Percentiles rank a stretch among this genome's conserved stretches.
These are phyloP conservation scores for Atrina japonica DNA, from an alignment of 2,888 invertebrate species.

Conservation along the genomic window DNA sequence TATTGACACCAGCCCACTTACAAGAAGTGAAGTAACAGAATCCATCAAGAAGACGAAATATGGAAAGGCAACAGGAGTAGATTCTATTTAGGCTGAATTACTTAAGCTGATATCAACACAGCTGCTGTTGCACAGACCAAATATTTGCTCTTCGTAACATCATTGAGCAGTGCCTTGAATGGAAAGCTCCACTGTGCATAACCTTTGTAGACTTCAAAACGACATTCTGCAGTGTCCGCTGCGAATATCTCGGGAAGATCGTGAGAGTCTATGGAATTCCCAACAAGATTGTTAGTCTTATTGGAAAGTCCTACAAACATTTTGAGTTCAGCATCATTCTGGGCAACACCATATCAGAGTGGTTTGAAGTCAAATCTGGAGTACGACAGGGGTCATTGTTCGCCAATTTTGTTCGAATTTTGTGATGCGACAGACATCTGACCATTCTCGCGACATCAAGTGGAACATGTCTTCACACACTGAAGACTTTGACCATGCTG, in stretches of 20 bases:
- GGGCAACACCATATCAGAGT: no score
- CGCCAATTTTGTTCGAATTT: no score
- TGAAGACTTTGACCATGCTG: no score
- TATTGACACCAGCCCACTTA: not conserved
- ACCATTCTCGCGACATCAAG: no score
- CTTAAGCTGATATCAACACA: slow-evolving; percentile 28
- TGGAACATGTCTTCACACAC: no score
- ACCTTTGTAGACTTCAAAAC: slow-evolving; percentile 47
- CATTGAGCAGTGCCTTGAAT: slow-evolving; percentile 43
- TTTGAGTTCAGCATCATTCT: no score
- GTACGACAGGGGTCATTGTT: no score
- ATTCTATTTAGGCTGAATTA: not conserved
- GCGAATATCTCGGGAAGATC: slow-evolving; percentile 13
- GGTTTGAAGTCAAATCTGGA: no score
- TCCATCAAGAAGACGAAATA: not conserved
- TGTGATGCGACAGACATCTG: no score
- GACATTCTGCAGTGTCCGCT: no score
- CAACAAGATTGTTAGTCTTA: slow-evolving; percentile 13
- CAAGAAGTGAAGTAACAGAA: not conserved
- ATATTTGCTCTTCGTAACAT: slow-evolving; percentile 36
- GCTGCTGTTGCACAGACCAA: slow-evolving; percentile 1
- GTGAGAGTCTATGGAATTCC: slow-evolving; percentile 29
- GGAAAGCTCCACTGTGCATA: slow-evolving; percentile 39
- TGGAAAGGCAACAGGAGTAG: slow-evolving; percentile 7
- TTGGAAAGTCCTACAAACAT: no score